Evolutionary conservation across 2,888 invertebrate genomes (phyloP).

Genomic region (Archaeoteleia sp.): DNA sequence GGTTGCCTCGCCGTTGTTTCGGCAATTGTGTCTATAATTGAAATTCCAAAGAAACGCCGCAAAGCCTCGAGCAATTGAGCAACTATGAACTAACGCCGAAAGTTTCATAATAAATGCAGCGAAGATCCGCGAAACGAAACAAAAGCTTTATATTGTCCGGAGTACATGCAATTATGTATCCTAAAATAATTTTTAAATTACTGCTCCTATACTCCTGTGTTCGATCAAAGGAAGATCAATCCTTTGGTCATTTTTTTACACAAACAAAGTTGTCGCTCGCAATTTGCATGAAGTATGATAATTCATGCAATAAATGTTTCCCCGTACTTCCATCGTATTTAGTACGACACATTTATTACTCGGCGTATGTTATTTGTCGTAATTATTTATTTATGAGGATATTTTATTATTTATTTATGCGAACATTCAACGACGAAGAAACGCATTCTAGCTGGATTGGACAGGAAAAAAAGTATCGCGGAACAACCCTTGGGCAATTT

Average conservation of each 20-base stretch:
- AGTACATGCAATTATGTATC: slow-evolving; percentile 4
- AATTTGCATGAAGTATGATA: too few relatives aligned
- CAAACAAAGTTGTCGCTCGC: too few relatives aligned
- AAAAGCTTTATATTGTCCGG: slow-evolving; percentile 1
- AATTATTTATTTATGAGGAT: background rate
- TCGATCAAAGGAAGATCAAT: too few relatives aligned
- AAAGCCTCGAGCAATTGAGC: slow-evolving; percentile 39
- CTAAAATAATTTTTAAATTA: slow-evolving; percentile 5
- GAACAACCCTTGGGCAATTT: slow-evolving; percentile 45
- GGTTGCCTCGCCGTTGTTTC: slow-evolving; percentile 38
- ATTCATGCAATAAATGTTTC: too few relatives aligned
- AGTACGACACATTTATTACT: slow-evolving; percentile 34
- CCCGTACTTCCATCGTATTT: too few relatives aligned
- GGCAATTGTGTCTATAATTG: slow-evolving; percentile 51
- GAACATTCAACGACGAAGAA: slow-evolving; percentile 44
- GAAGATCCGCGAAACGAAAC: slow-evolving; percentile 5
- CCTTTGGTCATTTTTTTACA: too few relatives aligned
- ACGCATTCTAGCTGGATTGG: slow-evolving; percentile 24
- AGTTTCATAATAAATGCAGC: slow-evolving; percentile 42
- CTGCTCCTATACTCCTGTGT: slow-evolving; percentile 1
- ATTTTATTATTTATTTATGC: slow-evolving; percentile 21
- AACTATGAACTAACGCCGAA: slow-evolving; percentile 34
- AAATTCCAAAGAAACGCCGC: slow-evolving; percentile 45
- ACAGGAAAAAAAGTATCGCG: slow-evolving; percentile 37
- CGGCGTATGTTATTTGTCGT: background rate